Evolutionary conservation across 2,797 vertebrate genomes (phyloP).

Genomic region (Anableps anableps): DNA sequence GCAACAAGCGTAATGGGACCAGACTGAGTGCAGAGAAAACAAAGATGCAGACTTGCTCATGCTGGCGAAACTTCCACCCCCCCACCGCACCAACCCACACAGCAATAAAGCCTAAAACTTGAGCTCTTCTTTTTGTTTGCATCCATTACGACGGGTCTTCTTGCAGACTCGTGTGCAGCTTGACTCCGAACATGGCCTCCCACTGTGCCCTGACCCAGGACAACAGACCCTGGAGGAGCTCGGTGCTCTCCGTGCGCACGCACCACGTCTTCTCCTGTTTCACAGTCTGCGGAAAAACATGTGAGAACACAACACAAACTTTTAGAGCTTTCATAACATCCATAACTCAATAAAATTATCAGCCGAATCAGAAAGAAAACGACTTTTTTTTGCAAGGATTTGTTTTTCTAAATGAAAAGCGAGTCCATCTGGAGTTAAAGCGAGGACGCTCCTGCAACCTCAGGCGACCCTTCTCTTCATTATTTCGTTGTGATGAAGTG

Average conservation of each 20-base stretch:
- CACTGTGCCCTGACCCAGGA: slow-evolving; percentile 90
- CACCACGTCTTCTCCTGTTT: slow-evolving; percentile 93
- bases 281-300: slow-evolving; percentile 78
- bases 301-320: not conserved
- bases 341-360: not conserved
- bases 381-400: not conserved
- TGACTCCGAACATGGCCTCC: slow-evolving; percentile 94
- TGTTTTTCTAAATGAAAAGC: too few relatives aligned
- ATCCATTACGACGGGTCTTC: slow-evolving; percentile 51
- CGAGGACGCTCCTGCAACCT: not conserved
- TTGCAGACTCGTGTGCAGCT: slow-evolving; percentile 80
- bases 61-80: slow-evolving; percentile 35
- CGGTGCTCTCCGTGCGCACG: slow-evolving; percentile 83
- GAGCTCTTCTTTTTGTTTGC: not conserved
- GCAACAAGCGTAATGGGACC: slow-evolving; percentile 42
- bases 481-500: not conserved
- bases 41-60: slow-evolving; percentile 38
- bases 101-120: slow-evolving; percentile 16
- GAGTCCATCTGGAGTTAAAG: not conserved
- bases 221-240: slow-evolving; percentile 85
- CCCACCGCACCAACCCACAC: slow-evolving; percentile 19
- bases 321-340: not conserved
- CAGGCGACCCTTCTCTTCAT: not conserved
- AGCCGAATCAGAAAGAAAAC: too few relatives aligned
- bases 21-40: slow-evolving; percentile 55